Conservation (phyloP, 2,888 invertebrate genomes). For the Caenorhabditis macrosperma region DNA sequence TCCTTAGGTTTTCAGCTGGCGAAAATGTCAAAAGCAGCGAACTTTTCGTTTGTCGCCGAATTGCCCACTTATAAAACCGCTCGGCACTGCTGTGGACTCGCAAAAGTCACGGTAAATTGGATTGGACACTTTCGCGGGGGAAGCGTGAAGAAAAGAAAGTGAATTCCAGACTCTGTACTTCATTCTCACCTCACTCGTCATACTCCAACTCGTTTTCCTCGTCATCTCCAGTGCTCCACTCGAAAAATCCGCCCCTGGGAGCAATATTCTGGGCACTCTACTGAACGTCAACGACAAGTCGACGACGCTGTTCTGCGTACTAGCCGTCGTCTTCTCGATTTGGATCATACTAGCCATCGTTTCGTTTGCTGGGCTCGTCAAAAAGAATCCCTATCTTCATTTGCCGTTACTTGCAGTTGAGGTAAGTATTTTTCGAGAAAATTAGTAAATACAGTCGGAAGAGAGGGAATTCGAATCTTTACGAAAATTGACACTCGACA, state of each 20-base stretch:
- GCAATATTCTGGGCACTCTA: not conserved
- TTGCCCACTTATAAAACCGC: constrained; percentile 20
- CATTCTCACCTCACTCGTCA: not conserved
- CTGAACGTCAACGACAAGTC: not conserved
- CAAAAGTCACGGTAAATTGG: not conserved
- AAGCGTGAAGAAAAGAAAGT: not conserved
- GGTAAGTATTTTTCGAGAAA: not conserved
- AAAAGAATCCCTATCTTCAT: not conserved
- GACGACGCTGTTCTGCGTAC: not conserved
- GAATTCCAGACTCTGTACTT: constrained; percentile 7
- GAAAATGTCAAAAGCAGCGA: constrained; percentile 31
- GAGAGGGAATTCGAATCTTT: no score
- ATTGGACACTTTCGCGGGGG: not conserved
- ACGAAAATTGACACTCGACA: no score
- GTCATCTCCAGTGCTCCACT: not conserved
- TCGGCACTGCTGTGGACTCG: constrained; percentile 25
- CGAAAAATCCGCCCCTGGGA: not conserved
- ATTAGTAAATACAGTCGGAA: no score
- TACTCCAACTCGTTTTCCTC: not conserved
- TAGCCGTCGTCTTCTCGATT: not conserved
- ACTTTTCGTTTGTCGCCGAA: constrained; percentile 24
- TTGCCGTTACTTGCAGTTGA: constrained; percentile 1
- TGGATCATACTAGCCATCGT: not conserved
- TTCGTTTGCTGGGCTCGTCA: constrained; percentile 1
- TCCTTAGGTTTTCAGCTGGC: not conserved